These are phyloP conservation scores for Bombus waltoni DNA, from an alignment of 1,140 invertebrate species.

Conservation along the genomic window DNA sequence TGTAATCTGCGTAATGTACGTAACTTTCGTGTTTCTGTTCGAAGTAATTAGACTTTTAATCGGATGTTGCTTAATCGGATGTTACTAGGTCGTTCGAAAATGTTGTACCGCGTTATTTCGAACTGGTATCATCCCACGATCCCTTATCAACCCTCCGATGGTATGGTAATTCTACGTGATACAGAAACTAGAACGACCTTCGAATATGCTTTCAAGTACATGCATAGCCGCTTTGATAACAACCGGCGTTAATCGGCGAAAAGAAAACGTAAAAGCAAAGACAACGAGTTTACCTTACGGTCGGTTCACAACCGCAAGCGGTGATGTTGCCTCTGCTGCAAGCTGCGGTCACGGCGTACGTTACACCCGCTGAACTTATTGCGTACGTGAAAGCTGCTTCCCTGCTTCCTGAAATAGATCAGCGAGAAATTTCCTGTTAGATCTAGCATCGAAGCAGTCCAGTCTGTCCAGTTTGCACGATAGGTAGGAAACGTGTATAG, in stretches of 20 bases:
- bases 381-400: slow-evolving; percentile 97
- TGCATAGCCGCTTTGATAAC: neutral
- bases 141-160: neutral
- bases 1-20: too few relatives aligned
- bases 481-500: slow-evolving; percentile 11
- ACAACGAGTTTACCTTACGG: slow-evolving; percentile 74
- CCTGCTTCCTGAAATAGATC: slow-evolving; percentile 88
- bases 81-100: too few relatives aligned
- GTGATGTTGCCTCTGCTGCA: slow-evolving; percentile 95
- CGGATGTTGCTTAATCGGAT: too few relatives aligned
- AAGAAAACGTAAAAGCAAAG: neutral
- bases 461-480: slow-evolving; percentile 43
- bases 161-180: neutral
- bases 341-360: slow-evolving; percentile 94
- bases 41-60: too few relatives aligned
- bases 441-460: slow-evolving; percentile 22
- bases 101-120: too few relatives aligned
- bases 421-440: slow-evolving; percentile 54
- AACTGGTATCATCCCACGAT: neutral
- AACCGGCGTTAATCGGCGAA: neutral
- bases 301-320: slow-evolving; percentile 92
- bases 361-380: slow-evolving; percentile 94
- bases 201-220: neutral
- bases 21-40: too few relatives aligned
- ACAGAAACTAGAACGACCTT: neutral